Conservation (phyloP, 2,797 vertebrate genomes). For the Gouania willdenowi region DNA sequence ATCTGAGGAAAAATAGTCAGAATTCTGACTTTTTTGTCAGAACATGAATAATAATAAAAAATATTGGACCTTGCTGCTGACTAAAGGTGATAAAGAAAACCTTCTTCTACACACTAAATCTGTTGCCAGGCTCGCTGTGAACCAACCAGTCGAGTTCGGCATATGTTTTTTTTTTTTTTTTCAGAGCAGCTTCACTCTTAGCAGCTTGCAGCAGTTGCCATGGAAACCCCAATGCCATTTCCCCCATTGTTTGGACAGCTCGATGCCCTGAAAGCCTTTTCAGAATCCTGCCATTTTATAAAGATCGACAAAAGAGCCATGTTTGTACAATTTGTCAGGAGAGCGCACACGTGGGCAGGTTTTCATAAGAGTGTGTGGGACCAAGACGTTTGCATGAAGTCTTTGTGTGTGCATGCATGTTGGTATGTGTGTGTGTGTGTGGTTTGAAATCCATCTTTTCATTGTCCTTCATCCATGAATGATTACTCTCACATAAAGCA, state of each 20-base stretch:
- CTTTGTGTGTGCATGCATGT: neutral
- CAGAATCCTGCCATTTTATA: constrained; percentile 42
- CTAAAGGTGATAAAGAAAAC: too few species aligned
- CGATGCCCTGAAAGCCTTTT: constrained; percentile 55
- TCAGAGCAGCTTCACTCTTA: constrained; percentile 74
- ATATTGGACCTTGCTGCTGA: too few species aligned
- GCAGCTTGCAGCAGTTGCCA: constrained; percentile 75
- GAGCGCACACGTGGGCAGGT: too few species aligned
- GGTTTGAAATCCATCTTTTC: too few species aligned
- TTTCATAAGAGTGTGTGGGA: neutral
- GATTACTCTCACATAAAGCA: too few species aligned
- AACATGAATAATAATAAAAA: too few species aligned
- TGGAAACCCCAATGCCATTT: constrained; percentile 76
- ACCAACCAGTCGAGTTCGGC: constrained; percentile 76
- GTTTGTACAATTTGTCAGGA: constrained; percentile 4
- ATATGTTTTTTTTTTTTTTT: too few species aligned
- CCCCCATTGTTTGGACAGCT: constrained; percentile 69
- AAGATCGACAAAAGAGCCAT: constrained; percentile 2
- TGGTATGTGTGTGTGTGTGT: neutral
- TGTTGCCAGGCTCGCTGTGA: constrained; percentile 74
- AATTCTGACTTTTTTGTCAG: too few species aligned
- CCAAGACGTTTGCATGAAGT: neutral
- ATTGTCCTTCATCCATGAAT: too few species aligned
- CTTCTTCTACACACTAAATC: too few species aligned
- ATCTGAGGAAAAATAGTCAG: too few species aligned